Base-by-base conservation (phyloP, 2,888 invertebrate genomes). In the Boloria euphrosyne region DNA sequence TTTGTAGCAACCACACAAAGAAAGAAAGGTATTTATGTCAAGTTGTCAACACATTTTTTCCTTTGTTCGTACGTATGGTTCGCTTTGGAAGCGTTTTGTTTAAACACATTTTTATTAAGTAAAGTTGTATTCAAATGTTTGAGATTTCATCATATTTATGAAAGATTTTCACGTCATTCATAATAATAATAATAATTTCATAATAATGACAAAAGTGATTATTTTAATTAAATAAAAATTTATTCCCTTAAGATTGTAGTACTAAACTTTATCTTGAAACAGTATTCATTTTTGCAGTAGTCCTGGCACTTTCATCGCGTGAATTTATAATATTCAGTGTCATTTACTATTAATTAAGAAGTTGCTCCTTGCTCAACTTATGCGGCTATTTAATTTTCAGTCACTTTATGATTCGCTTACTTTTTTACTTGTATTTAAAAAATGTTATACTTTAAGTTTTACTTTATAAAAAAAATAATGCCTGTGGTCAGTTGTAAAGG, bases 1-100 rank as follows among this genome's bases (percentile, higher is more conserved):
- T 59, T 59, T 62, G 46, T 43, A 53, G 46, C 58, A 38, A 59
- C 62, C 59, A 51, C 44, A 50, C 53, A 51, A 58, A 58, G 62
- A 65, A 62, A 44, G 53, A 38, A 54, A 60, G 62, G 62, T 52
- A 66, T 66, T 68, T 66, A 66, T 46, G 69, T 69, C 67, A 69
- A 64, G 62, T 65, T 69, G 67, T 67, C 69, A 64, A 67, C 66
- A 60, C 62, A 18, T 61, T 50, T 10, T 43, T 57, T 65, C 60
- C 53, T 60, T 44, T 52, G 43, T 68, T 62, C 61, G 47, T 59
- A 43, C 13, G 38, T n/a, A 27, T 52, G 44, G 50, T 61, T 44
- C n/a, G 44, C 13, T 27, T 43, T 58, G 13, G 18, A 59, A 52
- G 31, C 51, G 6, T 52, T 63, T 50, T 16, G 22, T 46, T 46